Percentiles rank a stretch among this genome's conserved stretches.
phyloP scores from a whole-genome alignment of 2,113 vertebrate species.

The Aegotheles bennettii region DNA sequence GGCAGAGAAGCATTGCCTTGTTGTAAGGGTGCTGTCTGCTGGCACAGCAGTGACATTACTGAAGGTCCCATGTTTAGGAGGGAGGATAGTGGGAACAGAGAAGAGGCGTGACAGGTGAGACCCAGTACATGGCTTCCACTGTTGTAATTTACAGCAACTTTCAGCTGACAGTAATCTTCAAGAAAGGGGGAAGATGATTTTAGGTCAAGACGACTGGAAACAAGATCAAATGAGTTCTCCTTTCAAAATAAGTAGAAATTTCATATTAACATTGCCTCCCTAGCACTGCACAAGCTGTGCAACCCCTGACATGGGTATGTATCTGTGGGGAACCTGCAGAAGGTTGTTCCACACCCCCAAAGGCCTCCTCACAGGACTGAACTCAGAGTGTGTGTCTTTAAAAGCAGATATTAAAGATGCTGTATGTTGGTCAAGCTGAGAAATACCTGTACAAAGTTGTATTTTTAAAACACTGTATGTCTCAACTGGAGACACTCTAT shows the following conservation, averaged over 20 bases:
- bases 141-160: not conserved
- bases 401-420: not conserved
- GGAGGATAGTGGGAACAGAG: not conserved
- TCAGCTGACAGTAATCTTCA: not conserved
- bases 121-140: not conserved
- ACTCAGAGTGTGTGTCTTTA: not conserved
- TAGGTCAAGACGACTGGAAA: not conserved
- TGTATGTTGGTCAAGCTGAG: not conserved
- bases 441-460: not conserved
- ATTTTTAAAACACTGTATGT: accelerated
- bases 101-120: not conserved
- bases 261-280: not conserved
- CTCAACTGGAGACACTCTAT: not conserved
- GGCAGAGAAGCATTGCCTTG: not conserved
- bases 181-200: not conserved
- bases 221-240: not conserved
- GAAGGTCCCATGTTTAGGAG: not conserved
- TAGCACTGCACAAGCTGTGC: not conserved
- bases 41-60: not conserved
- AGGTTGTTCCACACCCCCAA: not conserved
- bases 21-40: not conserved
- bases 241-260: not conserved
- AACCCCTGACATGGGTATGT: accelerated
- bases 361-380: not conserved
- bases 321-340: not conserved